Evolutionary conservation across 2,113 vertebrate genomes (phyloP), one percentile per base, ranked within the genome.

Genomic region (Anoplopoma fimbria): DNA sequence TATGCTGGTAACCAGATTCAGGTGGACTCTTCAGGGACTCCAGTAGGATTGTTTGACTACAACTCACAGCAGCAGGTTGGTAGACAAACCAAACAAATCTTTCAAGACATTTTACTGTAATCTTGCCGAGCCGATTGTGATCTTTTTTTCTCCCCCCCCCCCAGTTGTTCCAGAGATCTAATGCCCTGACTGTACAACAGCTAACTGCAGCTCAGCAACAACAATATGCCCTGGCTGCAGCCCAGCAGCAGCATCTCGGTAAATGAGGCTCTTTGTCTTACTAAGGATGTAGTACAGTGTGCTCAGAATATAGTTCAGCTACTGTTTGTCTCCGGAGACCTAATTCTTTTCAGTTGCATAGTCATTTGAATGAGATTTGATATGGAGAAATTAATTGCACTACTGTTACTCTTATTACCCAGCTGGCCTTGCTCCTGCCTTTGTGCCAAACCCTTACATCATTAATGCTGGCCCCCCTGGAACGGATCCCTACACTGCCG

Each of bases 401-500:
- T 27, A 21, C 53, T 79, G 8, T 86, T 84, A 70, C 69, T 93
- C 83, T 33, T 69, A 53, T 94, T 92, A 88, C 87, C 86, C 96
- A 97, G 97, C 97, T 79, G 98, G 98, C 90, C 97, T 99, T 91
- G 97, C 97, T 94, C 98, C 98, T 95, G 97, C 98, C 25, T 99
- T 99, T 94, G 96, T 99, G 96, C 97, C 97, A 96, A 99, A 99
- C 93, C 98, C 98, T 6, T 99, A 99, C 88, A 99, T 99, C 94
- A 99, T 99, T 89, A 98, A 97, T 79, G 96, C 98, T 87, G 97
- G 92, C 85, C 97, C 98, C 87, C 97, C 97, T 85, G 98, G 98
- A 93, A 92, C 98, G 0, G 98, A 99, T 90, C 98, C 98, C 0
- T 99, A 99, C 89, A 98, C 98, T 45, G 97, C 98, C 64, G 97